A percentile compares a stretch with the other conserved stretches of the same genome.
Conservation (phyloP, 2,888 invertebrate species). For the Lacanobia wlatinum region DNA sequence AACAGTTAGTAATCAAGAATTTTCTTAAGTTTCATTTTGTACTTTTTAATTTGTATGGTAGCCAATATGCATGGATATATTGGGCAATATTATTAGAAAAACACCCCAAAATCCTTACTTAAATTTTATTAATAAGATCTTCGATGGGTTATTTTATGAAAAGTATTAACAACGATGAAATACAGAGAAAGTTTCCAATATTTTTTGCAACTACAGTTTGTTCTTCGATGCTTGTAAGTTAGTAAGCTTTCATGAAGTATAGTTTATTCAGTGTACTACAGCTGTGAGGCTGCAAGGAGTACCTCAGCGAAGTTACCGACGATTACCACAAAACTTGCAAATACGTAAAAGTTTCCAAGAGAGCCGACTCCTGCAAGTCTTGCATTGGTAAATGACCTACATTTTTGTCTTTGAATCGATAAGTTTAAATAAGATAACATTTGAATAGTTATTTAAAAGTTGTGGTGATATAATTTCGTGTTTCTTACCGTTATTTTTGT, state of each 20-base stretch:
- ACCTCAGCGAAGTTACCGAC: conserved; percentile 34
- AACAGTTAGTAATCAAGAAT: no score
- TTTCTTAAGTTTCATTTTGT: no score
- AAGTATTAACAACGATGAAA: background rate
- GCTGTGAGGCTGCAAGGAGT: conserved; percentile 21
- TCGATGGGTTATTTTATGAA: background rate
- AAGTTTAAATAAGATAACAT: background rate
- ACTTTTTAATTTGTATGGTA: no score
- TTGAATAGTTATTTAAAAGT: background rate
- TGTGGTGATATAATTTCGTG: background rate
- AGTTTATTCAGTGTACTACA: conserved; percentile 45
- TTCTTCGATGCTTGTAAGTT: conserved; percentile 29
- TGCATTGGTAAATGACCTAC: background rate
- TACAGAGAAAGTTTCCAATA: conserved; percentile 4
- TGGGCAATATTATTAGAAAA: no score
- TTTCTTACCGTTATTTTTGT: no score
- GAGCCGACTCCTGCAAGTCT: conserved; percentile 6
- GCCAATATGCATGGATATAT: no score
- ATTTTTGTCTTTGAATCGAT: background rate
- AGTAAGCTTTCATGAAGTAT: conserved; percentile 37
- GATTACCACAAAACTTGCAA: conserved; percentile 39
- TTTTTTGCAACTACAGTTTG: conserved; percentile 9
- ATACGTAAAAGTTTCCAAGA: conserved; percentile 34
- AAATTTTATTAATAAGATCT: background rate
- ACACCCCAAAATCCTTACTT: no score